phyloP scores from a whole-genome alignment of 2,113 vertebrate species.

The Pampusana beccarii region DNA sequence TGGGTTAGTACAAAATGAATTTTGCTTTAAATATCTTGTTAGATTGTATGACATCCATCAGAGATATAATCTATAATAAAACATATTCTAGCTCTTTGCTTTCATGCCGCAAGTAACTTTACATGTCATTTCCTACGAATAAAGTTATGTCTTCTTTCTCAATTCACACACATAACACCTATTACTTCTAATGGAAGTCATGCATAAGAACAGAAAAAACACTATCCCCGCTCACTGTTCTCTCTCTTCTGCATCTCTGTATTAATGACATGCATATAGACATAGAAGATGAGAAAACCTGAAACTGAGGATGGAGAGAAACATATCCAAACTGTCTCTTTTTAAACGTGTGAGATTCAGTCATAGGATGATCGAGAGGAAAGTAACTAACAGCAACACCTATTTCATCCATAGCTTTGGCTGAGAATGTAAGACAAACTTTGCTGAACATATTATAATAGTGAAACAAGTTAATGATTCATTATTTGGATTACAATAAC shows the following conservation, averaged over 20 bases:
- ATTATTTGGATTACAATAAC: background rate
- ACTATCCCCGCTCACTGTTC: background rate
- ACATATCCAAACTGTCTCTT: background rate
- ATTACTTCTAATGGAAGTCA: background rate
- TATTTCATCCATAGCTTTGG: background rate
- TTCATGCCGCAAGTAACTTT: slow-evolving; percentile 25
- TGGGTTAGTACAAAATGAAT: background rate
- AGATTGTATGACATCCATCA: background rate
- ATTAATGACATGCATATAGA: background rate
- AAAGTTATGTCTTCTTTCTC: slow-evolving; percentile 2
- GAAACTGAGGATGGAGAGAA: background rate
- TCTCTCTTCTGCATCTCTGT: background rate
- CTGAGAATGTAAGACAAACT: background rate
- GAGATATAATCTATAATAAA: slow-evolving; percentile 18
- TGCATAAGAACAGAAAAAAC: background rate
- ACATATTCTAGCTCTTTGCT: background rate
- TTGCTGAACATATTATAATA: accelerated
- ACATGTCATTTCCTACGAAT: slow-evolving; percentile 38
- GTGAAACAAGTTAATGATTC: background rate
- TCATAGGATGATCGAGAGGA: background rate
- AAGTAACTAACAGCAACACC: background rate
- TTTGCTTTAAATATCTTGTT: slow-evolving; percentile 41
- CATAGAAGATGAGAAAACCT: background rate
- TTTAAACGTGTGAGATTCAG: background rate
- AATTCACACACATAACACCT: background rate